Evolutionary conservation across 2,113 vertebrate genomes (phyloP).

Genomic region (Psophia crepitans): DNA sequence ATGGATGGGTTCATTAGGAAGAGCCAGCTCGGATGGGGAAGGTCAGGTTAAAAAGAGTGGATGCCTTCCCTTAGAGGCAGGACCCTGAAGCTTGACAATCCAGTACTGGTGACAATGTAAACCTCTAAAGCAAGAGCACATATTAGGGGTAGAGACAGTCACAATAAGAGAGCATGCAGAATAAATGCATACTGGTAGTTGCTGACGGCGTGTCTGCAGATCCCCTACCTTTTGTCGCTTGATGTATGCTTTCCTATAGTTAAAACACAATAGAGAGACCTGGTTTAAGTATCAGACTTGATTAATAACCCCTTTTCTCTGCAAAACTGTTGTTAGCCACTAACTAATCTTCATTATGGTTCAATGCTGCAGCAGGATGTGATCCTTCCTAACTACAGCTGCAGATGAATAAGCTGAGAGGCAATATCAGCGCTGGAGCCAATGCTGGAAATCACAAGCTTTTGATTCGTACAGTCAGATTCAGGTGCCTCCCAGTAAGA

Average conservation of each 20-base stretch:
- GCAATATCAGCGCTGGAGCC: neutral
- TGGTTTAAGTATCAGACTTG: neutral
- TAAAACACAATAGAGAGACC: neutral
- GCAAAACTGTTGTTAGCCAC: neutral
- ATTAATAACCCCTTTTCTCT: neutral
- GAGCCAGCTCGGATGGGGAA: neutral
- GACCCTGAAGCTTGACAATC: neutral
- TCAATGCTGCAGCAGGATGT: neutral
- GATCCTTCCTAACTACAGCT: neutral
- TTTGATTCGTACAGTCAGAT: neutral
- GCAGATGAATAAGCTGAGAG: neutral
- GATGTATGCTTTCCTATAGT: neutral
- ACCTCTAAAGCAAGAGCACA: neutral
- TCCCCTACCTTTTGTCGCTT: neutral
- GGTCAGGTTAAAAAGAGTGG: neutral
- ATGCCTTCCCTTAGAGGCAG: neutral
- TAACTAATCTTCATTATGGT: neutral
- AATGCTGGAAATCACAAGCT: neutral
- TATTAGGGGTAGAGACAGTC: neutral
- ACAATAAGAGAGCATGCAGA: neutral
- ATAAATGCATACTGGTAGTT: neutral
- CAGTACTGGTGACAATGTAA: neutral
- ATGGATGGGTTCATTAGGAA: neutral
- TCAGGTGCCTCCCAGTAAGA: neutral
- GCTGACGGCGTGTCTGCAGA: neutral